These are phyloP conservation scores for Altica lythri DNA, from an alignment of 2,888 invertebrate species.

Conservation along the genomic window DNA sequence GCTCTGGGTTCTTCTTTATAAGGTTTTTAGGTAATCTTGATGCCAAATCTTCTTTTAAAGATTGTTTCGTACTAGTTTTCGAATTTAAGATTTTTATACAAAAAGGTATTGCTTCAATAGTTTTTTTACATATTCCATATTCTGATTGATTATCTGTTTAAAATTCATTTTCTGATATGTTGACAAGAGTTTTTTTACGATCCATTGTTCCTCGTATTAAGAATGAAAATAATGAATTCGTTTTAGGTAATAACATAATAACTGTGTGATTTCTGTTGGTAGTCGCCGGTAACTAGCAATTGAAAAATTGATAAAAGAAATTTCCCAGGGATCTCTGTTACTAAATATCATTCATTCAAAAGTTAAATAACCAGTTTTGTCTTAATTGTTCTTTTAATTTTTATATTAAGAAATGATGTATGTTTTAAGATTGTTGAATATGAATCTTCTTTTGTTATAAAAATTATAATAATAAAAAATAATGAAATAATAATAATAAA, in stretches of 20 bases:
- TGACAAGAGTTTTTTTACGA: background rate
- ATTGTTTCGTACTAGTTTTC: background rate
- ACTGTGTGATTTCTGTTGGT: background rate
- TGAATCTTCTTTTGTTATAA: no score
- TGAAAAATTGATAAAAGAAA: background rate
- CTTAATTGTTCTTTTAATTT: background rate
- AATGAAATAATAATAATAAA: no score
- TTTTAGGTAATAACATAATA: slow-evolving; percentile 3
- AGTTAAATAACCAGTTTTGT: background rate
- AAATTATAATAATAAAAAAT: no score
- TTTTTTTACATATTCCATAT: background rate
- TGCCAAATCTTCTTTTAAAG: no score
- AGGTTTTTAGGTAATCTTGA: no score
- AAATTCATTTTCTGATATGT: no score
- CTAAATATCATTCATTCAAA: background rate
- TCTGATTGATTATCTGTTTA: no score
- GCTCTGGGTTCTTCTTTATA: no score
- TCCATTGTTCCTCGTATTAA: background rate
- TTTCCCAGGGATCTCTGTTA: background rate
- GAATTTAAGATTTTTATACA: background rate
- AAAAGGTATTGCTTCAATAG: background rate
- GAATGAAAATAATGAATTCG: background rate
- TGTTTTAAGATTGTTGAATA: background rate
- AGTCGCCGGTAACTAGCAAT: background rate
- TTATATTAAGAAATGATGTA: background rate